These are phyloP conservation scores for Okapia johnstoni DNA, from an alignment of 2,113 vertebrate genomes.

Conservation along the genomic window DNA sequence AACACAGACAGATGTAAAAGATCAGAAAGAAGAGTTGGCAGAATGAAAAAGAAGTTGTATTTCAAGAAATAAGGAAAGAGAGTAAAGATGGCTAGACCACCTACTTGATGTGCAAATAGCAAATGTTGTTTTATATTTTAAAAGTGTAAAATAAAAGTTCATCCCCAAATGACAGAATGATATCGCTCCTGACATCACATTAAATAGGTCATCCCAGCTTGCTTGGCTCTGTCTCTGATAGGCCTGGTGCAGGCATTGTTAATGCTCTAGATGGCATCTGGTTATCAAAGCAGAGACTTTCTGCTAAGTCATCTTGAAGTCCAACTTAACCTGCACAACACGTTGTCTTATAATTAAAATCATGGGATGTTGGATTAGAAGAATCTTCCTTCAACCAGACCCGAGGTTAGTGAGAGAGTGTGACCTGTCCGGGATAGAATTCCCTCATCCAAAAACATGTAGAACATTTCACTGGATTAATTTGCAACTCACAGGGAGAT, in stretches of 20 bases:
- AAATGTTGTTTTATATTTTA: not conserved
- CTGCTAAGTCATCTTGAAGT: conserved; percentile 57
- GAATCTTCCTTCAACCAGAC: conserved; percentile 44
- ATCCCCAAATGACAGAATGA: not conserved
- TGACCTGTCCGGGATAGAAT: conserved; percentile 47
- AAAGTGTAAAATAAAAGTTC: conserved; percentile 1
- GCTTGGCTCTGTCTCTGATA: not conserved
- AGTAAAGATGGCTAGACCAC: not conserved
- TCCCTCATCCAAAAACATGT: conserved; percentile 60
- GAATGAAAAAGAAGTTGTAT: not conserved
- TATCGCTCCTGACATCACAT: not conserved
- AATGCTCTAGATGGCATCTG: not conserved
- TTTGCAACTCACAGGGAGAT: conserved; percentile 51
- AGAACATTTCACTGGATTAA: conserved; percentile 57
- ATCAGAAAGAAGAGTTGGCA: not conserved
- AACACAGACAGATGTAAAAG: not conserved
- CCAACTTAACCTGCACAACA: conserved; percentile 29
- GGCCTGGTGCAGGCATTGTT: not conserved
- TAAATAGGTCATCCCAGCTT: not conserved
- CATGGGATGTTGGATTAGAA: conserved; percentile 58
- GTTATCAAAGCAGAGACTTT: not conserved
- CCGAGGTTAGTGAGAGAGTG: conserved; percentile 32
- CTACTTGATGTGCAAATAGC: not conserved
- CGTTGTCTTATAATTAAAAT: conserved; percentile 48
- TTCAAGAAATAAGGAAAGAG: not conserved